Conservation (phyloP, 2,797 vertebrate species). For the Macropodus opercularis region DNA sequence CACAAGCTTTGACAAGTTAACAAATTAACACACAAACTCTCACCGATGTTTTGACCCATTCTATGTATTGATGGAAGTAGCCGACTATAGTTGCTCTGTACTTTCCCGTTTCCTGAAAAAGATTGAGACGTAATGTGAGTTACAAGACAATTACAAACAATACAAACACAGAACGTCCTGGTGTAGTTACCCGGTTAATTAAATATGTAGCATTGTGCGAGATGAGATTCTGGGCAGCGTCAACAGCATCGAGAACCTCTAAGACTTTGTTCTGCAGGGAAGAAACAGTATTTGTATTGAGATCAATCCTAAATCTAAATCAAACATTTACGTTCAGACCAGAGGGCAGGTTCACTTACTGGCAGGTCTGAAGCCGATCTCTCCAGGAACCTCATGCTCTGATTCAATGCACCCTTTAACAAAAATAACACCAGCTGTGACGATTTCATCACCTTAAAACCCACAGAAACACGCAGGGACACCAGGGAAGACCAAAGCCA, state of each 20-base stretch:
- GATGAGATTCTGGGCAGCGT: constrained; percentile 88
- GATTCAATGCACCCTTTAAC: constrained; percentile 85
- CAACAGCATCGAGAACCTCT: constrained; percentile 79
- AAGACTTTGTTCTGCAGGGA: constrained; percentile 84
- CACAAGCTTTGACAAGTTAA: not conserved
- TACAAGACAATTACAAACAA: not conserved
- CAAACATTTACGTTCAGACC: not conserved
- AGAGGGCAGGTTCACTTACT: constrained; percentile 74
- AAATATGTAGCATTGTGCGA: constrained; percentile 83
- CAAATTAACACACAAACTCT: constrained; percentile 64
- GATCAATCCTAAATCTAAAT: not conserved
- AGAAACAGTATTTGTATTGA: not conserved
- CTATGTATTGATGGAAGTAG: constrained; percentile 90
- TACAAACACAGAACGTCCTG: not conserved
- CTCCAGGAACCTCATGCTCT: constrained; percentile 86
- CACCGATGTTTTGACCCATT: constrained; percentile 91
- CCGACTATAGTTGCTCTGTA: constrained; percentile 84
- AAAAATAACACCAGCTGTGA: not conserved
- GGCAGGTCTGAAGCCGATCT: constrained; percentile 82
- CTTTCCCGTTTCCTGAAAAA: constrained; percentile 85
- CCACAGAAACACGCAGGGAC: constrained; percentile 16
- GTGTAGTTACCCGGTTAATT: constrained; percentile 80
- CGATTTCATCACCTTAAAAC: not conserved
- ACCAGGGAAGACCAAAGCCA: constrained; percentile 18
- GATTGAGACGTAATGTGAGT: constrained; percentile 19